These are phyloP conservation scores for Coenonympha glycerion DNA, from an alignment of 2,888 invertebrate species.

Conservation along the genomic window DNA sequence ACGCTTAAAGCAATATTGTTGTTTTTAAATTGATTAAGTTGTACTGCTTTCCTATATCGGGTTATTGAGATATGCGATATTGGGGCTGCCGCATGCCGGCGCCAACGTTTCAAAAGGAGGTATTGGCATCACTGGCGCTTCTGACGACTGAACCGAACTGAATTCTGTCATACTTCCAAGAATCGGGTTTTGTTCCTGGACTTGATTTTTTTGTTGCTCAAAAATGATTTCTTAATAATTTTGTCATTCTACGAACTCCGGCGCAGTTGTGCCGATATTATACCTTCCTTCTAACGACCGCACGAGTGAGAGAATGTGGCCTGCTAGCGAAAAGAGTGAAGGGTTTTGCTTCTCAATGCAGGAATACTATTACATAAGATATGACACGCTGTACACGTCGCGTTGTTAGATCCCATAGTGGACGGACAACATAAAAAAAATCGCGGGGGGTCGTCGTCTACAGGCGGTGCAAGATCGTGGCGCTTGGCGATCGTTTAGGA, in stretches of 20 bases:
- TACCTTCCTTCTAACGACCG: too few relatives aligned
- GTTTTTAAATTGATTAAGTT: conserved; percentile 16
- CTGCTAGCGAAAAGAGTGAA: too few relatives aligned
- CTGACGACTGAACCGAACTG: conserved; percentile 19
- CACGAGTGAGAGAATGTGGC: too few relatives aligned
- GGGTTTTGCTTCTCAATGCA: too few relatives aligned
- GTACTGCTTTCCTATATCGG: conserved; percentile 21
- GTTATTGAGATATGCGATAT: conserved; percentile 28
- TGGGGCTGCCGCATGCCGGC: conserved; percentile 22
- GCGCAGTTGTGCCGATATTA: neutral
- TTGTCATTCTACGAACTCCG: neutral
- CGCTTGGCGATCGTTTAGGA: too few relatives aligned
- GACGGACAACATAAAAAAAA: too few relatives aligned
- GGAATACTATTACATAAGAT: too few relatives aligned
- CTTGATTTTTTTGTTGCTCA: conserved; percentile 10
- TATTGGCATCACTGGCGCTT: conserved; percentile 21
- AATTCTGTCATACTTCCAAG: conserved; percentile 24
- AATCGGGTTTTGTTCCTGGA: conserved; percentile 17
- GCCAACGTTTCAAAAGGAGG: conserved; percentile 22
- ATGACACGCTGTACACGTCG: too few relatives aligned
- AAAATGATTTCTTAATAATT: conserved; percentile 10
- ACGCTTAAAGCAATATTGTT: conserved; percentile 1
- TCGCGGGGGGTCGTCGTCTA: too few relatives aligned
- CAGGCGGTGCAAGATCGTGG: too few relatives aligned
- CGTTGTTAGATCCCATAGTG: too few relatives aligned